Evolutionary conservation across 2,113 vertebrate species (phyloP).

Genomic region (Nesoenas mayeri): DNA sequence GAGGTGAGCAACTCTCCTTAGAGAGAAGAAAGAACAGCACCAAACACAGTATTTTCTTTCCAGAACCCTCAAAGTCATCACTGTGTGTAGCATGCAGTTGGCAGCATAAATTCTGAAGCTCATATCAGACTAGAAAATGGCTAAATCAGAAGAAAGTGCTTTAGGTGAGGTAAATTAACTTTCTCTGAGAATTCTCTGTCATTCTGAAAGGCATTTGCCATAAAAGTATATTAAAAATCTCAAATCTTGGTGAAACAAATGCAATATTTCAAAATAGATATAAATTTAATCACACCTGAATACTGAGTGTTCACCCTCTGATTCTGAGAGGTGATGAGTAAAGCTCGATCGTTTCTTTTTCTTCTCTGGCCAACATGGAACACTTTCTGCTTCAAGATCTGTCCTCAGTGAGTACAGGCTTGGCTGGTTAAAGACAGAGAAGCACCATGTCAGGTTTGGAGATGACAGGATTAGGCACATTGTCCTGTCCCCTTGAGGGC

Average conservation of each 20-base stretch:
- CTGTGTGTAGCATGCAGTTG: not conserved
- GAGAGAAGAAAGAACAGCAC: not conserved
- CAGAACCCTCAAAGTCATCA: not conserved
- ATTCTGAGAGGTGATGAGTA: not conserved
- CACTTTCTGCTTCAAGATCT: not conserved
- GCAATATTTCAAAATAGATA: not conserved
- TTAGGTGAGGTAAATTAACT: not conserved
- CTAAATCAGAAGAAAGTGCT: not conserved
- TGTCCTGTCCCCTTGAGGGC: not conserved
- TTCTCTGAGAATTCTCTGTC: not conserved
- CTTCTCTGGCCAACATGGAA: not conserved
- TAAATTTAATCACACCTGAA: not conserved
- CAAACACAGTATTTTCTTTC: not conserved
- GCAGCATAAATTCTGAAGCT: not conserved
- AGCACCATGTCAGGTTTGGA: no score
- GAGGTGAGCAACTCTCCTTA: not conserved
- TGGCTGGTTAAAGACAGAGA: not conserved
- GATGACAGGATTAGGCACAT: not conserved
- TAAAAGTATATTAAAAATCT: not conserved
- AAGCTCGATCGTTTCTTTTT: not conserved
- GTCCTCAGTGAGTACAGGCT: not conserved
- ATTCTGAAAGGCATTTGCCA: not conserved
- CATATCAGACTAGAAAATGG: not conserved
- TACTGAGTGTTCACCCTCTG: not conserved
- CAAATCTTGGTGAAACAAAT: not conserved